Conservation (phyloP, 2,888 invertebrate species). For the Chelonus formosanus region DNA sequence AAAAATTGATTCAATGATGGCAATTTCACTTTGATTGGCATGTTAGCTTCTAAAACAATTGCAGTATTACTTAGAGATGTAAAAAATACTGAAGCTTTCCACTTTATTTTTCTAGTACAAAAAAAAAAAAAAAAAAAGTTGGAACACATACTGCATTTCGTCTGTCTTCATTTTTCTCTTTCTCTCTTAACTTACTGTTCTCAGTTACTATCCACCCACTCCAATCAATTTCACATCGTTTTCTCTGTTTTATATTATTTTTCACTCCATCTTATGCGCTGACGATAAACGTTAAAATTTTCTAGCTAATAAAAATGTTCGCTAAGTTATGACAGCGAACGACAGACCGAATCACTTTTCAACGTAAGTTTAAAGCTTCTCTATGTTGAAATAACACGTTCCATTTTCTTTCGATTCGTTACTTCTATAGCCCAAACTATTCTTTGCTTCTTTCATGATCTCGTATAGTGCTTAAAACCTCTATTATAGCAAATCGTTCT, state of each 20-base stretch:
- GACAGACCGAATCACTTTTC: slow-evolving; percentile 41
- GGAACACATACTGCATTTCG: no score
- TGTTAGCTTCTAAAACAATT: slow-evolving; percentile 20
- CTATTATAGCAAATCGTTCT: not conserved
- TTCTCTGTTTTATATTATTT: not conserved
- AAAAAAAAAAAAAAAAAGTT: no score
- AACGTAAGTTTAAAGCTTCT: slow-evolving; percentile 44
- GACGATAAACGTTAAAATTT: slow-evolving; percentile 34
- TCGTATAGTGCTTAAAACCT: slow-evolving; percentile 1
- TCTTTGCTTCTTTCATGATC: slow-evolving; percentile 5
- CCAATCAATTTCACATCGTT: slow-evolving; percentile 9
- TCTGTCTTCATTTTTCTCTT: no score
- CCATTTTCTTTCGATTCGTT: slow-evolving; percentile 8
- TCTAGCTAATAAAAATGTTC: slow-evolving; percentile 44
- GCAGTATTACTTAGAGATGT: slow-evolving; percentile 10
- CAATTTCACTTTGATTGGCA: slow-evolving; percentile 13
- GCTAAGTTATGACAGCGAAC: slow-evolving; percentile 39
- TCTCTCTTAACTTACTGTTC: no score
- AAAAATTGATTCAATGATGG: slow-evolving; percentile 2
- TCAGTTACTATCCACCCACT: slow-evolving; percentile 1
- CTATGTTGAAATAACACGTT: slow-evolving; percentile 4
- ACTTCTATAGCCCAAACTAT: not conserved
- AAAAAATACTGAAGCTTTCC: slow-evolving; percentile 17
- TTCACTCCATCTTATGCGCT: not conserved
- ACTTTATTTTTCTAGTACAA: not conserved